These are phyloP conservation scores for Phoenoteleia sp. DNA, from an alignment of 2,888 invertebrate species.

Conservation along the genomic window DNA sequence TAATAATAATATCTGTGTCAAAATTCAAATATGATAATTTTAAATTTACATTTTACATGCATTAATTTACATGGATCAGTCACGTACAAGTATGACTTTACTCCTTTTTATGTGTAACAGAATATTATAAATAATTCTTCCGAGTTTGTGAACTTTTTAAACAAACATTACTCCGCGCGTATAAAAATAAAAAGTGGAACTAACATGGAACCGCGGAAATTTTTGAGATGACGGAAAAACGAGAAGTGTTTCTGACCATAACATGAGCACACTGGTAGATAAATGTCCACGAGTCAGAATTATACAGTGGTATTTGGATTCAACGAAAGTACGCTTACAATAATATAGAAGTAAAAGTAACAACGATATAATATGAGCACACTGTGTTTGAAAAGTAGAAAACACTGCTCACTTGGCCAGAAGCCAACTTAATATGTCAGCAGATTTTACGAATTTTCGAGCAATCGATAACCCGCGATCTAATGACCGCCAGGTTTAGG, in stretches of 20 bases:
- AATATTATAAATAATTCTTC: no score
- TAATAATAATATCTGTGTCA: no score
- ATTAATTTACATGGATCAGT: no score
- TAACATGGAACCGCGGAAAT: neutral
- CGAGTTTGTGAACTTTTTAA: no score
- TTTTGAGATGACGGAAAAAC: conserved; percentile 20
- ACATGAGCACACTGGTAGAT: conserved; percentile 1
- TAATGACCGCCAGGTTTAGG: no score
- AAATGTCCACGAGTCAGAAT: conserved; percentile 16
- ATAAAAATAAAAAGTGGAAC: neutral
- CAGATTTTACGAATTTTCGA: neutral
- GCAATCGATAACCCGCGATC: neutral
- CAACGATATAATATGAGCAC: neutral
- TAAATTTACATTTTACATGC: no score
- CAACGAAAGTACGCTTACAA: conserved; percentile 28
- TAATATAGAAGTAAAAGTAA: conserved; percentile 15
- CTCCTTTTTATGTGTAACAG: no score
- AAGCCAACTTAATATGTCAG: neutral
- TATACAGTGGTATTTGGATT: conserved; percentile 27
- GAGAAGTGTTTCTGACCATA: conserved; percentile 13
- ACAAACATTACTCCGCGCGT: neutral
- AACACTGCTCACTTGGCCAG: neutral
- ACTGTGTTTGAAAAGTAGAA: neutral
- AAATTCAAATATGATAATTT: no score
- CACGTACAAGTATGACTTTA: no score